phyloP scores from a whole-genome alignment of 2,888 invertebrate genomes.

The Erebia aethiops region DNA sequence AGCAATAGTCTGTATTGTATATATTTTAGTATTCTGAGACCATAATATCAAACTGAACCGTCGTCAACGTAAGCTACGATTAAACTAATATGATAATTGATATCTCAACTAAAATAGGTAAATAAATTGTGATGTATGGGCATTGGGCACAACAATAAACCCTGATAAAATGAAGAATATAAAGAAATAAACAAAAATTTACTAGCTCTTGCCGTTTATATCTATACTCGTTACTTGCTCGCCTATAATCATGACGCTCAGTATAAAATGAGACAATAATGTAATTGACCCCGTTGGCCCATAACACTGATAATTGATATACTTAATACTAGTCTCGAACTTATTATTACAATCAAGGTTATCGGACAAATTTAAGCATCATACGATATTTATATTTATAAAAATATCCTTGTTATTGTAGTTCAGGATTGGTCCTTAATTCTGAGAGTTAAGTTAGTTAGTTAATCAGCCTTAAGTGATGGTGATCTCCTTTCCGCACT shows the following conservation, averaged over 20 bases:
- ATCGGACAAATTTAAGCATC: conserved; percentile 4
- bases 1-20: background rate
- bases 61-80: too few relatives aligned
- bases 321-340: conserved; percentile 46
- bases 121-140: background rate
- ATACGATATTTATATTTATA: conserved; percentile 4
- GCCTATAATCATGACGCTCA: conserved; percentile 43
- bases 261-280: conserved; percentile 57
- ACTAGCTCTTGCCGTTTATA: background rate
- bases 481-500: too few relatives aligned
- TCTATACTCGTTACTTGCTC: background rate
- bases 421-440: too few relatives aligned
- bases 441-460: too few relatives aligned
- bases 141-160: background rate
- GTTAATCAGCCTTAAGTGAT: too few relatives aligned
- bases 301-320: conserved; percentile 51
- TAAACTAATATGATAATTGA: too few relatives aligned
- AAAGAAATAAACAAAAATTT: background rate
- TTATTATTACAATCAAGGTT: background rate
- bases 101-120: too few relatives aligned
- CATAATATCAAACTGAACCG: too few relatives aligned
- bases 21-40: too few relatives aligned
- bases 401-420: background rate
- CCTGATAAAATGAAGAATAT: background rate
- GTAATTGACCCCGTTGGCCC: conserved; percentile 61